These are phyloP conservation scores for Macaria liturata DNA, from an alignment of 2,888 invertebrate genomes.

Conservation along the genomic window DNA sequence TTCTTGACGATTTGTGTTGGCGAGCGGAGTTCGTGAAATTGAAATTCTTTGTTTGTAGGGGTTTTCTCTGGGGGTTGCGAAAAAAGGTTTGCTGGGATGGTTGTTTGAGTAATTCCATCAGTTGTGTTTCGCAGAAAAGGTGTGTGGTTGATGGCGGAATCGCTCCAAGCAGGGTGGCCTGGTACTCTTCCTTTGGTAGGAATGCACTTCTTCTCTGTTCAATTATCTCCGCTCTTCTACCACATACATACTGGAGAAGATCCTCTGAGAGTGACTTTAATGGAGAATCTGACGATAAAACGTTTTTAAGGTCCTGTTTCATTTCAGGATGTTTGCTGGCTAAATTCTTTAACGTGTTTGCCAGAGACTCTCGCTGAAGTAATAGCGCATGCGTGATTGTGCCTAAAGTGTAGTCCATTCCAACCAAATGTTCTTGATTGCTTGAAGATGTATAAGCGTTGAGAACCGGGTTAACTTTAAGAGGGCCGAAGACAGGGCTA, in stretches of 20 bases:
- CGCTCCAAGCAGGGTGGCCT: neutral
- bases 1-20: neutral
- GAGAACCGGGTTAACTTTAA: neutral
- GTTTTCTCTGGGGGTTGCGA: neutral
- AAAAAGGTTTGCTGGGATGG: neutral
- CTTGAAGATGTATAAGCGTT: too few relatives aligned
- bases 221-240: neutral
- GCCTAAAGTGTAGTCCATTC: neutral
- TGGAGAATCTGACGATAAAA: neutral
- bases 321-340: neutral
- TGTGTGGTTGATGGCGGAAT: constrained; percentile 4
- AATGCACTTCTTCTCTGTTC: constrained; percentile 2
- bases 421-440: neutral
- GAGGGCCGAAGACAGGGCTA: neutral
- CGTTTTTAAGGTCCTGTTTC: neutral
- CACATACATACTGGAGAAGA: constrained; percentile 5
- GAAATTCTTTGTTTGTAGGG: neutral
- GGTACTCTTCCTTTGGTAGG: too few relatives aligned
- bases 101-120: neutral
- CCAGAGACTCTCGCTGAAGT: too few relatives aligned
- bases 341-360: neutral
- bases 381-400: neutral
- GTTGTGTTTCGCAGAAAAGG: constrained; percentile 2
- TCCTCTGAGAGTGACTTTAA: neutral
- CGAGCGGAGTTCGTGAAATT: too few relatives aligned